A percentile compares a stretch with the other conserved stretches of the same genome.
phyloP scores from a whole-genome alignment of 2,113 vertebrate species.

The Phalacrocorax brasilianus region DNA sequence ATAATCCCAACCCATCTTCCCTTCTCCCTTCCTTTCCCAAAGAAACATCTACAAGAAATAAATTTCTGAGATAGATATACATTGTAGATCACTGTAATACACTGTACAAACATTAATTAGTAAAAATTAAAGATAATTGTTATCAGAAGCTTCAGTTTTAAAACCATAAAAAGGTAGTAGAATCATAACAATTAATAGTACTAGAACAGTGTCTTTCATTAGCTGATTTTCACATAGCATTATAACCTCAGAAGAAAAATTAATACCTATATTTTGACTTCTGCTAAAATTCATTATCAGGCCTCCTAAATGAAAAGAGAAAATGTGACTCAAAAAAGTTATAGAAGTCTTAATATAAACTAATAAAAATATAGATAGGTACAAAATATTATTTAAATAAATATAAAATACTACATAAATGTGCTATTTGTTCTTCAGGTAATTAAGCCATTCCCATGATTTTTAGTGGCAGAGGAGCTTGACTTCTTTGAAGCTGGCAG shows the following conservation, averaged over 20 bases:
- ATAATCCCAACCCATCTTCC: not conserved
- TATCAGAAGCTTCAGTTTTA: not conserved
- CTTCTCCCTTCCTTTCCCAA: not conserved
- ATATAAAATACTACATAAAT: not conserved
- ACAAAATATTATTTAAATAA: not conserved
- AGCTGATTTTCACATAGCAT: not conserved
- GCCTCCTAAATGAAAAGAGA: not conserved
- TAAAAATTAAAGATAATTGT: not conserved
- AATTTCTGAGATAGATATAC: not conserved
- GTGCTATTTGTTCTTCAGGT: not conserved
- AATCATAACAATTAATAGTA: not conserved
- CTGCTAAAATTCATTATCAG: not conserved
- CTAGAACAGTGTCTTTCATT: not conserved
- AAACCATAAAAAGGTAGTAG: not conserved
- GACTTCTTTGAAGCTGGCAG: not conserved
- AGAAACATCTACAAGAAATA: not conserved
- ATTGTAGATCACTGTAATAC: not conserved
- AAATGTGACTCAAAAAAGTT: not conserved
- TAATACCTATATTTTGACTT: not conserved
- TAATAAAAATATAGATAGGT: not conserved
- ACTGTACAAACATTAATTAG: not conserved
- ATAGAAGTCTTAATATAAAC: not conserved
- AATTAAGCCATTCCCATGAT: not conserved
- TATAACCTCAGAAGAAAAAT: not conserved
- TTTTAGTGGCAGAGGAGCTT: not conserved